These are phyloP conservation scores for Heliconius hermathena DNA, from an alignment of 1,140 invertebrate species.

Conservation along the genomic window DNA sequence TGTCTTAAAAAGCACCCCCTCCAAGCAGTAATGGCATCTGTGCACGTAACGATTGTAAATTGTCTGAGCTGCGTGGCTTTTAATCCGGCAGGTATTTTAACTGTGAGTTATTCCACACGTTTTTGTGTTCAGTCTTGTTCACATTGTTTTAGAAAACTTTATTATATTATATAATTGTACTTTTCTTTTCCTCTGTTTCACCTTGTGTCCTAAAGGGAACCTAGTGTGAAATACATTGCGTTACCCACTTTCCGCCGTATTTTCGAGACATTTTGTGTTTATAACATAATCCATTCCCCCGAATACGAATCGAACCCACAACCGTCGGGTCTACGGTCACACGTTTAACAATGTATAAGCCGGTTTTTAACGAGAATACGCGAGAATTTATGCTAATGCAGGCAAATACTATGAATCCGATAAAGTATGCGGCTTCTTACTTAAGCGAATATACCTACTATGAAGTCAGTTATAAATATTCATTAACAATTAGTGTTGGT, in stretches of 20 bases:
- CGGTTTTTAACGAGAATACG: not conserved
- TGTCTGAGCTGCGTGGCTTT: slow-evolving; percentile 2
- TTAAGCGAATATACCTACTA: not conserved
- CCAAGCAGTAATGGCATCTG: not conserved
- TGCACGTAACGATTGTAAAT: slow-evolving; percentile 8
- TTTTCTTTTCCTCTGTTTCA: too few relatives aligned
- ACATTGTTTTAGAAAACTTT: not conserved
- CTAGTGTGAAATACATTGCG: too few relatives aligned
- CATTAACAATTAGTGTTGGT: not conserved
- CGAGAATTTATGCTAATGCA: slow-evolving; percentile 4
- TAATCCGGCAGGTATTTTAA: slow-evolving; percentile 6
- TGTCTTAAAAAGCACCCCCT: not conserved
- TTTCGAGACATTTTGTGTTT: too few relatives aligned
- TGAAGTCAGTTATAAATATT: not conserved
- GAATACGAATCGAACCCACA: too few relatives aligned
- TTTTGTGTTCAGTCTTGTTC: not conserved
- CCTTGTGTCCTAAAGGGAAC: too few relatives aligned
- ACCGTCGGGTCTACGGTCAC: too few relatives aligned
- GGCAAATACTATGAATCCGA: slow-evolving; percentile 2
- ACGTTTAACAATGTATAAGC: not conserved
- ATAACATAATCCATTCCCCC: too few relatives aligned
- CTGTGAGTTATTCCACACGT: not conserved
- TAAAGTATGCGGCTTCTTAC: slow-evolving; percentile 9
- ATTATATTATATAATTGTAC: not conserved
- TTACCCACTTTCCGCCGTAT: too few relatives aligned